Conservation (phyloP, 1,140 invertebrate genomes). For the Cryptotermes secundus region DNA sequence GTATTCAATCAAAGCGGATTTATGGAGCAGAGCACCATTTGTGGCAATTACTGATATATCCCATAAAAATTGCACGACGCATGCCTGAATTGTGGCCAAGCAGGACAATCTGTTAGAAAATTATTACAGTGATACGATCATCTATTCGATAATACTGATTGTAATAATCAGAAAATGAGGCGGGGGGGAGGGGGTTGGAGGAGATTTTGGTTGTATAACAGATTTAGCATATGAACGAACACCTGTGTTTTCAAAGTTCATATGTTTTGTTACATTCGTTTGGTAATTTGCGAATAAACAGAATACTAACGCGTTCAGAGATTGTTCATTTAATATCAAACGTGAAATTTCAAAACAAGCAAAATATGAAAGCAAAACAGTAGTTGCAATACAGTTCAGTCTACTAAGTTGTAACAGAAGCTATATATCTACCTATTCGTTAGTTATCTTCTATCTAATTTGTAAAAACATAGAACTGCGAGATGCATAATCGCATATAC, state of each 20-base stretch:
- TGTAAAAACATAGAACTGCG: too few relatives aligned
- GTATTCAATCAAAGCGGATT: not conserved
- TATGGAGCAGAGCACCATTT: not conserved
- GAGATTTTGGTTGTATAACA: not conserved
- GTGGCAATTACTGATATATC: not conserved
- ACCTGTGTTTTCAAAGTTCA: not conserved
- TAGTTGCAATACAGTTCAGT: too few relatives aligned
- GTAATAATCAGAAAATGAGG: not conserved
- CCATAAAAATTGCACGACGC: not conserved
- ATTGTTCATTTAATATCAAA: too few relatives aligned
- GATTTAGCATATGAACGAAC: not conserved
- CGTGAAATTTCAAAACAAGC: too few relatives aligned
- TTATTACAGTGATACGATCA: not conserved
- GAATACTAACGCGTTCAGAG: too few relatives aligned
- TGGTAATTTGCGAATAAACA: too few relatives aligned
- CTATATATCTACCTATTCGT: too few relatives aligned
- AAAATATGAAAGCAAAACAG: too few relatives aligned
- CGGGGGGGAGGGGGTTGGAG: not conserved
- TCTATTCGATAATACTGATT: not conserved
- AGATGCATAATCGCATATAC: too few relatives aligned
- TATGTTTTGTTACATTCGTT: not conserved
- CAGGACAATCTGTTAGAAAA: not conserved
- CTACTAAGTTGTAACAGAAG: too few relatives aligned
- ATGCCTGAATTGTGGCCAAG: not conserved
- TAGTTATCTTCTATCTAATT: too few relatives aligned